Percentiles rank a stretch among this genome's conserved stretches.
Evolutionary conservation across 2,888 invertebrate genomes (phyloP).

Genomic region (Andrena hattorfiana): DNA sequence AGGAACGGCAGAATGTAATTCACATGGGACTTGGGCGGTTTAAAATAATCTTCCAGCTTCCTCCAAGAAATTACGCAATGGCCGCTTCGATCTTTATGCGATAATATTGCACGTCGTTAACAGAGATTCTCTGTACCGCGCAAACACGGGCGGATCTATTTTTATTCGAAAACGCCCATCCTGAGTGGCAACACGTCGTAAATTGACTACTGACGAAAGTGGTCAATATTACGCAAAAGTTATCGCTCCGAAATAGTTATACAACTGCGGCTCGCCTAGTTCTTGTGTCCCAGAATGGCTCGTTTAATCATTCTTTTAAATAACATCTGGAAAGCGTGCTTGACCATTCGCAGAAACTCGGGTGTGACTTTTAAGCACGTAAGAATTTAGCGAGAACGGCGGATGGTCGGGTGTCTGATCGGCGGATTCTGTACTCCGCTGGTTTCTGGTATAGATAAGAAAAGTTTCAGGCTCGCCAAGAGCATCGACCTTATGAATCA

Average conservation of each 20-base stretch:
- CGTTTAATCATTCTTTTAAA: slow-evolving; percentile 33
- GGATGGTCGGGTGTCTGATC: neutral
- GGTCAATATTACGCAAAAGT: slow-evolving; percentile 21
- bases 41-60: slow-evolving; percentile 16
- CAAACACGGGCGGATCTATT: neutral
- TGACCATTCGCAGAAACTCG: too few relatives aligned
- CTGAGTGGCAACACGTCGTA: neutral
- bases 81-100: neutral
- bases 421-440: neutral
- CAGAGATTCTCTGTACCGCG: neutral
- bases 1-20: neutral
- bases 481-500: slow-evolving; percentile 56
- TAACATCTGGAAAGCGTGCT: slow-evolving; percentile 32
- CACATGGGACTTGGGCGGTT: neutral
- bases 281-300: neutral
- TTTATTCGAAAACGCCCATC: neutral
- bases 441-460: neutral
- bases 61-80: slow-evolving; percentile 12
- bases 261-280: neutral
- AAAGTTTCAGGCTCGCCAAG: slow-evolving; percentile 17
- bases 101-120: neutral
- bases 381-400: too few relatives aligned
- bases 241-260: slow-evolving; percentile 26
- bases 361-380: neutral
- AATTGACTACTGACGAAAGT: slow-evolving; percentile 1